These are phyloP conservation scores for Leuciscus waleckii DNA, from an alignment of 2,797 vertebrate genomes.

Conservation along the genomic window DNA sequence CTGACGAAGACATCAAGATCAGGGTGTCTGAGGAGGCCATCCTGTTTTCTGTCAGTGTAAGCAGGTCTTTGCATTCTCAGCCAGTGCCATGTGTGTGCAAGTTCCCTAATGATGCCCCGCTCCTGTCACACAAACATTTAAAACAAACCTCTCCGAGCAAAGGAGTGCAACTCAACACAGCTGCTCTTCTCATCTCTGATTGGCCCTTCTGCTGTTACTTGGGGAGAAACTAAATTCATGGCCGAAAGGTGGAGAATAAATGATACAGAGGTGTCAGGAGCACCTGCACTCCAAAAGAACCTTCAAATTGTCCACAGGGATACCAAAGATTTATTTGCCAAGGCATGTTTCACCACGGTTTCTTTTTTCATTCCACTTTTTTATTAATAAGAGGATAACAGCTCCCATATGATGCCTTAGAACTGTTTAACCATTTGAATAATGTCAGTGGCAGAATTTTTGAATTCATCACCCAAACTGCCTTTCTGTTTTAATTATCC, in stretches of 20 bases:
- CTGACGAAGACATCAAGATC: conserved; percentile 73
- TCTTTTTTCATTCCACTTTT: conserved; percentile 27
- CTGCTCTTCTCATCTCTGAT: conserved; percentile 67
- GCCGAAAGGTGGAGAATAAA: conserved; percentile 62
- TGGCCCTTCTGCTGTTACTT: conserved; percentile 59
- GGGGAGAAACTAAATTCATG: conserved; percentile 48
- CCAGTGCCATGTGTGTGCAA: conserved; percentile 60
- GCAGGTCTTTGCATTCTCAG: conserved; percentile 57
- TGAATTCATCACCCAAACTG: conserved; percentile 38
- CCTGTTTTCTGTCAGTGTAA: conserved; percentile 56
- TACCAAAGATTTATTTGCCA: conserved; percentile 37
- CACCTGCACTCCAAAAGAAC: conserved; percentile 48
- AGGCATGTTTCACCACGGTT: conserved; percentile 12
- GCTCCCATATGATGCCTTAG: conserved; percentile 38
- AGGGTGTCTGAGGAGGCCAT: conserved; percentile 43
- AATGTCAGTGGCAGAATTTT: conserved; percentile 35
- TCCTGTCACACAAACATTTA: conserved; percentile 65
- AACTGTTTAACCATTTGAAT: conserved; percentile 48
- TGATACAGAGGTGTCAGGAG: conserved; percentile 58
- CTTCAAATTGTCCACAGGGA: conserved; percentile 43
- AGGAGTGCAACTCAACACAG: conserved; percentile 67
- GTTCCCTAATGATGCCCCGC: conserved; percentile 66
- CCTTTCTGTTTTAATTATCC: conserved; percentile 54
- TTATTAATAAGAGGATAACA: conserved; percentile 39
- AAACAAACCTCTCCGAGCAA: conserved; percentile 63